These are phyloP conservation scores for Apocrypta bakeri DNA, from an alignment of 1,140 invertebrate species.

Conservation along the genomic window DNA sequence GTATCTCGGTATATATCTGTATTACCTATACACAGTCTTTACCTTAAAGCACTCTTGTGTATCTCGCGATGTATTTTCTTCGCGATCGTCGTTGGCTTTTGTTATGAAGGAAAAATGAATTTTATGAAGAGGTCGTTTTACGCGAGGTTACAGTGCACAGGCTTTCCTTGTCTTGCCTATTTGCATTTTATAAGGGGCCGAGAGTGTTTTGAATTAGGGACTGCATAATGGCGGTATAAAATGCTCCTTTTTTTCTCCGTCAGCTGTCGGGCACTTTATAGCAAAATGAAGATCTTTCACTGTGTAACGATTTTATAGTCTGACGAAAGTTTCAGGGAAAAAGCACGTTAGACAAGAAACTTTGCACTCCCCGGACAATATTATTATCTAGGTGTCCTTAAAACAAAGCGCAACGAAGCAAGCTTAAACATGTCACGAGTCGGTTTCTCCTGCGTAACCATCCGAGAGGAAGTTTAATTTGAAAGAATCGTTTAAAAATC, in stretches of 20 bases:
- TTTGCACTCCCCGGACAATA: constrained; percentile 23
- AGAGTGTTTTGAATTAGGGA: constrained; percentile 45
- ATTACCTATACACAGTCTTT: too few species aligned
- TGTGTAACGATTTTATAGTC: constrained; percentile 23
- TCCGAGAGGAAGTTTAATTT: background rate
- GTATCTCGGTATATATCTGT: too few species aligned
- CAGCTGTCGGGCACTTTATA: constrained; percentile 35
- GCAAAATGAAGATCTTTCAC: constrained; percentile 39
- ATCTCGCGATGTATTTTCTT: constrained; percentile 12
- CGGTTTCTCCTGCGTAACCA: constrained; percentile 64
- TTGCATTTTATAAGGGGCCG: constrained; percentile 41
- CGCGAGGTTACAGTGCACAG: background rate
- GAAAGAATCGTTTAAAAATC: too few species aligned
- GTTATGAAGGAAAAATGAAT: constrained; percentile 28
- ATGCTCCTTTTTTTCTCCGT: constrained; percentile 15
- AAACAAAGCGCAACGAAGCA: background rate
- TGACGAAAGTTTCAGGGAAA: constrained; percentile 21
- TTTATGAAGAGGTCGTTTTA: constrained; percentile 45
- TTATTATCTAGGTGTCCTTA: constrained; percentile 14
- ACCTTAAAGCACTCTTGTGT: too few species aligned
- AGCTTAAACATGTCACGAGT: constrained; percentile 28
- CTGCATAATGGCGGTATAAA: constrained; percentile 39
- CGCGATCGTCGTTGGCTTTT: constrained; percentile 31
- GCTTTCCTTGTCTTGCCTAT: background rate
- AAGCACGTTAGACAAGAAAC: constrained; percentile 1